Evolutionary conservation across 2,797 vertebrate species (phyloP), one percentile per base, ranked within the genome.

Genomic region (Coilia nasus): DNA sequence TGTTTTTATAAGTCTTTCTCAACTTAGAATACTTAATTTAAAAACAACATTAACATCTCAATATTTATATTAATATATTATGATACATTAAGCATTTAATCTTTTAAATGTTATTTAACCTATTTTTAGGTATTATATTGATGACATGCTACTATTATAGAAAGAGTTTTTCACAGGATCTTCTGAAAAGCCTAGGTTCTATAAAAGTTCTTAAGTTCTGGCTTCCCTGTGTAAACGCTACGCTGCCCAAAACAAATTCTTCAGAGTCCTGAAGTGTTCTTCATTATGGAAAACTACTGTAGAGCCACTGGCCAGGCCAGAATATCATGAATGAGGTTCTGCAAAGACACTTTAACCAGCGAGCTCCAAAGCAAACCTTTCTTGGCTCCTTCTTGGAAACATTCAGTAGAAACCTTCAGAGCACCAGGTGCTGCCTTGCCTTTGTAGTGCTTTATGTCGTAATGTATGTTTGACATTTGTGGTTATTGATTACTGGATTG

Each of bases 321-420:
- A 78, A 21, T 19, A 19, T 11, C 35, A 78, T 78, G 17, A 44
- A 41, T 11, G 35, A 41, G 35, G 31, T 78, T 78, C 71, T 78
- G 71, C 71, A 78, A 78, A 78, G 71, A 78, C 35, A 78, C 71
- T 78, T 78, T 78, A 7, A 44, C 1, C 71, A 44, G 71, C 44
- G 31, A 19, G 71, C 41, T 78, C 71, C 71, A 78, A 78, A 35
- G 71, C 35, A 6, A 78, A 21, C 35, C 71, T 41, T 44, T 21
- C 35, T 41, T n/a, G 35, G 71, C 71, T n/a, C 71, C 9, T n/a
- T 44, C 71, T 44, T 44, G 35, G 31, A 78, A 78, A 44, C 31
- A 71, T 71, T 71, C 62, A 28, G 62, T 14, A 71, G 25, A 31
- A 31, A 15, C 28, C 35, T 41, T 10, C 71, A 78, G 71, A 35